These are phyloP conservation scores for Tenthredo livida DNA, from an alignment of 2,888 invertebrate genomes.

Conservation along the genomic window DNA sequence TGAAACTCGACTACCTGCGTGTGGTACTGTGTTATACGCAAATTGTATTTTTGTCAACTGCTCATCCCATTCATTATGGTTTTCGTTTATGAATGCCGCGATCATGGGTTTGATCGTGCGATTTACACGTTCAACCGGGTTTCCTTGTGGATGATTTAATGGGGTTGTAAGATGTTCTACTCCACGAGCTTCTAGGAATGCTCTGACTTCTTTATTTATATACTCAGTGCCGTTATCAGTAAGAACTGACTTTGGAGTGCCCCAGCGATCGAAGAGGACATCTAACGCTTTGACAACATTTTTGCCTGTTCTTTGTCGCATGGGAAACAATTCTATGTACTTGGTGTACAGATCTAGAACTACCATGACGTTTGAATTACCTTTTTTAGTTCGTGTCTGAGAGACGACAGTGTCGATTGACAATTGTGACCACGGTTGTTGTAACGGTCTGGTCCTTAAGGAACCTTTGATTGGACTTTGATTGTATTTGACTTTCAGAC, in stretches of 20 bases:
- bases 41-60: conserved; percentile 54
- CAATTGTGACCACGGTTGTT: conserved; percentile 20
- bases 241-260: conserved; percentile 50
- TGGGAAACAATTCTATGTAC: conserved; percentile 28
- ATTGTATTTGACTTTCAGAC: conserved; percentile 53
- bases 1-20: conserved; percentile 54
- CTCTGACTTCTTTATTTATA: conserved; percentile 54
- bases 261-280: conserved; percentile 57
- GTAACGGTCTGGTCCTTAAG: conserved; percentile 10
- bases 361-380: conserved; percentile 18
- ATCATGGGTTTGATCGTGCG: conserved; percentile 50
- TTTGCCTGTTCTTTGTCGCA: conserved; percentile 17
- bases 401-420: conserved; percentile 7
- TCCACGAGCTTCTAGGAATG: conserved; percentile 49
- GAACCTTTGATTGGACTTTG: conserved; percentile 38
- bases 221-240: conserved; percentile 57
- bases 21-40: conserved; percentile 52
- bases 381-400: conserved; percentile 17
- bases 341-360: conserved; percentile 14
- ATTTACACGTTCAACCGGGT: conserved; percentile 56
- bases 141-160: conserved; percentile 55
- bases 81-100: conserved; percentile 49
- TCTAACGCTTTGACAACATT: conserved; percentile 49
- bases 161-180: conserved; percentile 53
- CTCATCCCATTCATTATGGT: conserved; percentile 56